Evolutionary conservation across 30 jellyfish, hydroid and myxozoan species (phyloP).

Genomic region (Hydra vulgaris): DNA sequence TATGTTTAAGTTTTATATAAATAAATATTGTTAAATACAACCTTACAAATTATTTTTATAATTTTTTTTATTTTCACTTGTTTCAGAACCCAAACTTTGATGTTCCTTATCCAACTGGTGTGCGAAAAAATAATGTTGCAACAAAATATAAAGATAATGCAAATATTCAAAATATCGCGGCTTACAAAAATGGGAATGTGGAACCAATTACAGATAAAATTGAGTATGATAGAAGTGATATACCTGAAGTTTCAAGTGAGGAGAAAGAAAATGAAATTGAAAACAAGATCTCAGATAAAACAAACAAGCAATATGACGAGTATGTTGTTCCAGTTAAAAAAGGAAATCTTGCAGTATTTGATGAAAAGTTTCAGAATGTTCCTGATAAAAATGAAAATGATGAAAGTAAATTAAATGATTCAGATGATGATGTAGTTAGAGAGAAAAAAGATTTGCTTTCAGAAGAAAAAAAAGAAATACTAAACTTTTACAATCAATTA

Average conservation of each 20-base stretch:
- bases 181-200: not conserved
- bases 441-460: slow-evolving; percentile 22
- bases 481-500: slow-evolving; percentile 5
- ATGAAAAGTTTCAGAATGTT: not conserved
- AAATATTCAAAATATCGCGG: not conserved
- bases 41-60: too few relatives aligned
- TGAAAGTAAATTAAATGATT: not conserved
- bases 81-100: slow-evolving; percentile 81
- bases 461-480: slow-evolving; percentile 18
- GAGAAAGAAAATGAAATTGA: not conserved
- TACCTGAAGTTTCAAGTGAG: not conserved
- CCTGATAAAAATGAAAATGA: not conserved
- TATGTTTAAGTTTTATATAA: too few relatives aligned
- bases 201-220: slow-evolving; percentile 6
- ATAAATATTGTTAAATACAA: too few relatives aligned
- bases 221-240: slow-evolving; percentile 21
- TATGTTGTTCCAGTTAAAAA: slow-evolving; percentile 18
- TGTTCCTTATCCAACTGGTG: slow-evolving; percentile 95
- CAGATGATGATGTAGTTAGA: slow-evolving; percentile 22
- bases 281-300: not conserved
- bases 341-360: slow-evolving; percentile 21
- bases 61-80: not conserved
- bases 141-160: not conserved
- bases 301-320: slow-evolving; percentile 13
- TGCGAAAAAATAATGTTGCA: slow-evolving; percentile 36